phyloP scores from a whole-genome alignment of 2,113 vertebrate genomes.

The Zosterops pallidus region DNA sequence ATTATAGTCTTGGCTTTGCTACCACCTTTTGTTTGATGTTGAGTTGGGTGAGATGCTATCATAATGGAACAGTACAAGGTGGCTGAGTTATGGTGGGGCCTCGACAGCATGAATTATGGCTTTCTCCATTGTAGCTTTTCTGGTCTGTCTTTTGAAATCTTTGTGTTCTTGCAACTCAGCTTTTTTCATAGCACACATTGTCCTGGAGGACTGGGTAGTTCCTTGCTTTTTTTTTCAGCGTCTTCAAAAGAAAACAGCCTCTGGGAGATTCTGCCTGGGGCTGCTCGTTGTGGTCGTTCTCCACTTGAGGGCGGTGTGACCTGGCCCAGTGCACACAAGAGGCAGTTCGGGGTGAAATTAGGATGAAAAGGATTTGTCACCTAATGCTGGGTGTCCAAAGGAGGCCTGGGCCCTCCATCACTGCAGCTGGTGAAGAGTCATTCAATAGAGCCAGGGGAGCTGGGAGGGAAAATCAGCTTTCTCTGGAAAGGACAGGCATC shows the following conservation, averaged over 20 bases:
- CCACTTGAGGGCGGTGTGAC: slow-evolving; percentile 57
- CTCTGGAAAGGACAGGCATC: not conserved
- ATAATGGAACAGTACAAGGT: not conserved
- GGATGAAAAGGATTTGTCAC: not conserved
- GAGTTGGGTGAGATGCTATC: slow-evolving; percentile 43
- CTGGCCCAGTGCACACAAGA: not conserved
- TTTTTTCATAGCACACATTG: not conserved
- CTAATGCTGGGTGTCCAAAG: not conserved
- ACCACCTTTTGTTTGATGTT: slow-evolving; percentile 44
- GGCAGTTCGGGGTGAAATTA: not conserved
- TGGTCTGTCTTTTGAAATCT: not conserved
- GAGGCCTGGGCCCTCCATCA: not conserved
- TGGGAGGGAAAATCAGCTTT: not conserved
- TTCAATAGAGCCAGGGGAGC: not conserved
- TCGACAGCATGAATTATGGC: not conserved
- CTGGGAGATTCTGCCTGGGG: fast-evolving
- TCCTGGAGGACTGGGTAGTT: not conserved
- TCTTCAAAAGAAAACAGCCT: not conserved
- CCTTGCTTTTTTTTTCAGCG: not conserved
- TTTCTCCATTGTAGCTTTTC: not conserved
- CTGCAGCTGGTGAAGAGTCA: not conserved
- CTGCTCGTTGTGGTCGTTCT: not conserved
- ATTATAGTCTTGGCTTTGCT: slow-evolving; percentile 25
- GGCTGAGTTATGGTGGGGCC: slow-evolving; percentile 13
- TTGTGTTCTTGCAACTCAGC: not conserved